A percentile compares a stretch with the other conserved stretches of the same genome.
These are phyloP conservation scores for Sphaeridia pumilis DNA, from an alignment of 2,888 invertebrate species.

Conservation along the genomic window DNA sequence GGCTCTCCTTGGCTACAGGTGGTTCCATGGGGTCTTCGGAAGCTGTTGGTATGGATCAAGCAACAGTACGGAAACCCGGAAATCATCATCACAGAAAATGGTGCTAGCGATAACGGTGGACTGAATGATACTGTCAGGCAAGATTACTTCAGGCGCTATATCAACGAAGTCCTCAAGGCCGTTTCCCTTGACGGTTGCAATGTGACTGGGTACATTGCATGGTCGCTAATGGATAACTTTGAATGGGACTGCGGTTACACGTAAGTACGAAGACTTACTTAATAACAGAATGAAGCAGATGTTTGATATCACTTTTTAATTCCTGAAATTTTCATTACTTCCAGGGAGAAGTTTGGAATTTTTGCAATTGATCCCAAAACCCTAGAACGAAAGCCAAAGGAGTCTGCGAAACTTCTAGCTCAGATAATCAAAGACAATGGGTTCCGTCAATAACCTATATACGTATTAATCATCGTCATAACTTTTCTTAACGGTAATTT, in stretches of 20 bases:
- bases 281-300: not conserved
- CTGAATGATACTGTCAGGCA: constrained; percentile 4
- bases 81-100: constrained; percentile 30
- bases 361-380: not conserved
- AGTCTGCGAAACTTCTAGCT: not conserved
- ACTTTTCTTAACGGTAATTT: too few relatives aligned
- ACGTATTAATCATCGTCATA: too few relatives aligned
- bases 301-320: not conserved
- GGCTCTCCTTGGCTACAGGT: constrained; percentile 17
- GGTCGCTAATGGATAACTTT: constrained; percentile 8
- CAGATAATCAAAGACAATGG: not conserved
- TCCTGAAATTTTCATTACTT: not conserved
- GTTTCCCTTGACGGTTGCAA: constrained; percentile 5
- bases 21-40: constrained; percentile 23
- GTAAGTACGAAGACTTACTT: constrained; percentile 1
- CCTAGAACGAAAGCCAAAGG: not conserved
- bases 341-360: constrained; percentile 1
- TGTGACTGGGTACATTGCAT: constrained; percentile 4
- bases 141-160: not conserved
- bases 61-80: constrained; percentile 18
- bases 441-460: too few relatives aligned
- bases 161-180: constrained; percentile 10
- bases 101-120: constrained; percentile 23
- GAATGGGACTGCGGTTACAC: constrained; percentile 7
- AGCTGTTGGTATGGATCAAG: constrained; percentile 22